Conservation (phyloP, 1,140 invertebrate genomes). For the Pogonus chalceus region DNA sequence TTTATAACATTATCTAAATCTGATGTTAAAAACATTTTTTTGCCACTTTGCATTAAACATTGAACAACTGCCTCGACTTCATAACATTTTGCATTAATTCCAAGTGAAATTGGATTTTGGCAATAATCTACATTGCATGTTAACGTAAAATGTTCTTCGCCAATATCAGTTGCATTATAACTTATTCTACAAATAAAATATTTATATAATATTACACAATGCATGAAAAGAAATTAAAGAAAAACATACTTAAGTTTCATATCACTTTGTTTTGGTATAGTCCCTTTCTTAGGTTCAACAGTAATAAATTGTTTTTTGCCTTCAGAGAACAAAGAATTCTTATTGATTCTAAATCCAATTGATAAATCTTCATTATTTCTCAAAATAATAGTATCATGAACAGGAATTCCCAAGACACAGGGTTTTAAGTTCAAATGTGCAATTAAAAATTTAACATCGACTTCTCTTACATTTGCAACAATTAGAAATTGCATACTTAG, state of each 20-base stretch:
- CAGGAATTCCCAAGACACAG: neutral
- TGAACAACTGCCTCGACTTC: neutral
- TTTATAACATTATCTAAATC: neutral
- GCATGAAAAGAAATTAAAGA: neutral
- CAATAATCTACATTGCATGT: neutral
- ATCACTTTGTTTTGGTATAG: neutral
- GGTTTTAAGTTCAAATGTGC: neutral
- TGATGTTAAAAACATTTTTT: neutral
- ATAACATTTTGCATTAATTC: neutral
- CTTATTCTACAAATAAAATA: neutral
- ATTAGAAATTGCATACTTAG: neutral
- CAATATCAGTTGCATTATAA: neutral
- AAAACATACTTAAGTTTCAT: neutral
- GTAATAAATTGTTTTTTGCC: neutral
- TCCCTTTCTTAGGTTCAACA: neutral
- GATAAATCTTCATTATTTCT: constrained; percentile 1
- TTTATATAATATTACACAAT: neutral
- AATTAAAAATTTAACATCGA: neutral
- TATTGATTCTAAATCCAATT: neutral
- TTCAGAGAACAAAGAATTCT: neutral
- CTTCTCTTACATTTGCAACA: constrained; percentile 1
- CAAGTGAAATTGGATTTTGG: neutral
- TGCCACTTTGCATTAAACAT: neutral
- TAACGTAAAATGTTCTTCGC: neutral
- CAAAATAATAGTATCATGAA: neutral